phyloP scores from a whole-genome alignment of 2,797 vertebrate species.

The Tachyglossus aculeatus region DNA sequence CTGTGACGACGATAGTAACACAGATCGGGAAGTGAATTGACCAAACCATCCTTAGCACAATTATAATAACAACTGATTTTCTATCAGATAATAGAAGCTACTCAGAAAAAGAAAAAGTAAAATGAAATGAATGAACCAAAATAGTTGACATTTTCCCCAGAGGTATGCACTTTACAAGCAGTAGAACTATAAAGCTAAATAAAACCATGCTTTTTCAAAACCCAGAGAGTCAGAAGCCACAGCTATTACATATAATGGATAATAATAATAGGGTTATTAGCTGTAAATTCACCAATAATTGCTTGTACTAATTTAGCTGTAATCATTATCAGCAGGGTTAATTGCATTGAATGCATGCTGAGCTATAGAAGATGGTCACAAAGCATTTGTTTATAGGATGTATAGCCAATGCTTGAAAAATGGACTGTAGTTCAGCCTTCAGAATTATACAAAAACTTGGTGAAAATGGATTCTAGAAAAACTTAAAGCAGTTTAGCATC shows the following conservation, averaged over 20 bases:
- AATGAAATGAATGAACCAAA: background rate
- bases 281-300: slow-evolving; percentile 1
- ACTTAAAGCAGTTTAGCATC: background rate
- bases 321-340: slow-evolving; percentile 16
- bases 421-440: background rate
- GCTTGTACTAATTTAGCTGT: background rate
- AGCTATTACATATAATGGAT: slow-evolving; percentile 19
- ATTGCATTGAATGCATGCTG: background rate
- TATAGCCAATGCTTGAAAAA: background rate
- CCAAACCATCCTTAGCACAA: background rate
- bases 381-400: background rate
- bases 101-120: background rate
- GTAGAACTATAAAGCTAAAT: slow-evolving; percentile 9
- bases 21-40: background rate
- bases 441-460: background rate
- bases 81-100: slow-evolving; percentile 1
- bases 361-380: background rate
- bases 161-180: background rate
- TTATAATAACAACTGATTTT: background rate
- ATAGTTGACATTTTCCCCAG: background rate
- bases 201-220: background rate
- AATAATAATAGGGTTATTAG: slow-evolving; percentile 22
- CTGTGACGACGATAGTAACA: background rate
- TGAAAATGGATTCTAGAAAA: background rate
- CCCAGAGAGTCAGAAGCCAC: slow-evolving; percentile 1